Evolutionary conservation across 2,797 vertebrate genomes (phyloP), one percentile per base, ranked within the genome.

Genomic region (Labroides dimidiatus): DNA sequence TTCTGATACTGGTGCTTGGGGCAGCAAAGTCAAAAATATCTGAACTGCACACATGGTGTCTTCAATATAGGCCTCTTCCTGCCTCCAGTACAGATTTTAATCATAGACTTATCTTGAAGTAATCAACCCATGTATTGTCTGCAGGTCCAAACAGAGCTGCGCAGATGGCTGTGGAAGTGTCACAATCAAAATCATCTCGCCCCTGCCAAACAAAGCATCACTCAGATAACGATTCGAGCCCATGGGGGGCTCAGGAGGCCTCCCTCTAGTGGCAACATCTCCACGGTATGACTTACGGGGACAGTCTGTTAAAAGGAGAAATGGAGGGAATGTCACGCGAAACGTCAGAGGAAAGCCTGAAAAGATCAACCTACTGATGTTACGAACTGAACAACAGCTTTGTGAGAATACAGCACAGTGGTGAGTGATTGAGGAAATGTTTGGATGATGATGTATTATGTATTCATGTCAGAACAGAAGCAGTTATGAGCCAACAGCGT

Each of bases 61-160:
- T 59, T 54, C 6, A 12, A 20, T 33, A 33, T 14, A 0, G 16
- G 4, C n/a, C 20, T 19, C 1, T 27, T 39, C 36, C 20, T 37
- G 20, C 20, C 13, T 43, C 14, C 27, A 36, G 16, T 33, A n/a
- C 21, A 27, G 8, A 45, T 51, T 14, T 47, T 15, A 12, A 15
- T 10, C 14, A 47, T 10, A 6, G 11, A 1, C 3, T n/a, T 33
- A 27, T 33, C 24, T 52, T 16, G 15, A 17, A 10, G 17, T 52
- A 6, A 10, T 54, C 4, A 41, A 37, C 0, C 11, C 20, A 15
- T 36, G 44, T 16, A 12, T 61, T 59, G 8, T 54, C 41, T 73
- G 24, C 90, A 97, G 95, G 96, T 97, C 37, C 96, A 96, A 71
- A 76, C 92, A 0, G 96, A 96, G 85, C 87, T 96, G 72, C 94